Evolutionary conservation across 2,797 vertebrate genomes (phyloP).

Genomic region (Falco naumanni): DNA sequence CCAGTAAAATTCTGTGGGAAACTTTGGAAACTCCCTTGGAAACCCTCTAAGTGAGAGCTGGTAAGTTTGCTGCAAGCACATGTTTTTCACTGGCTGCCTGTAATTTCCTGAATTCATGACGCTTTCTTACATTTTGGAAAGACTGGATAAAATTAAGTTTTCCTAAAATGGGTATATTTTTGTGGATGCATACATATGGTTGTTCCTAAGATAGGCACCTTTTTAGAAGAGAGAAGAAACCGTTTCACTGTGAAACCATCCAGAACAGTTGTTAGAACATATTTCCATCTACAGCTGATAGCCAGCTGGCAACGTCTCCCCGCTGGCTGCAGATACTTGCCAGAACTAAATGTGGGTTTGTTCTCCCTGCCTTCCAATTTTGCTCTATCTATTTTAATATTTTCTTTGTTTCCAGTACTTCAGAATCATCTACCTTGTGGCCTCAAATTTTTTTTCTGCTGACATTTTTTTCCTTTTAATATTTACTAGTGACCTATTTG

Average conservation of each 20-base stretch:
- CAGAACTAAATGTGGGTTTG: not conserved
- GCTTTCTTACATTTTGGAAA: not conserved
- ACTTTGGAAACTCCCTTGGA: not conserved
- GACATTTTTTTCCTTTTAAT: not conserved
- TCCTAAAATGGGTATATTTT: not conserved
- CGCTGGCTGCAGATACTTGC: not conserved
- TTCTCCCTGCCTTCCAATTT: not conserved
- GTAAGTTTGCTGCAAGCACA: not conserved
- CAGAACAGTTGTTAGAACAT: conserved; percentile 42
- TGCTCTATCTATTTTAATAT: not conserved
- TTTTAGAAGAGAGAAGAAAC: not conserved
- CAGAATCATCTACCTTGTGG: not conserved
- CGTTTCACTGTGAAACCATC: not conserved
- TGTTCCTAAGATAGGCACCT: not conserved
- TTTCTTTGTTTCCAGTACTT: not conserved
- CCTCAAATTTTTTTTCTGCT: not conserved
- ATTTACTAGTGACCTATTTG: not conserved
- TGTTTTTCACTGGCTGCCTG: not conserved
- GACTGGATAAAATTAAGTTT: not conserved
- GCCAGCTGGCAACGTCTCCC: conserved; percentile 11
- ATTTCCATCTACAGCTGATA: conserved; percentile 1
- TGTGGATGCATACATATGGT: not conserved
- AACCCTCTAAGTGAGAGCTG: not conserved
- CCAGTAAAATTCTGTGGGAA: not conserved
- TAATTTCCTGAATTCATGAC: not conserved